These are phyloP conservation scores for Conops quadrifasciatus DNA, from an alignment of 2,888 invertebrate species.

Conservation along the genomic window DNA sequence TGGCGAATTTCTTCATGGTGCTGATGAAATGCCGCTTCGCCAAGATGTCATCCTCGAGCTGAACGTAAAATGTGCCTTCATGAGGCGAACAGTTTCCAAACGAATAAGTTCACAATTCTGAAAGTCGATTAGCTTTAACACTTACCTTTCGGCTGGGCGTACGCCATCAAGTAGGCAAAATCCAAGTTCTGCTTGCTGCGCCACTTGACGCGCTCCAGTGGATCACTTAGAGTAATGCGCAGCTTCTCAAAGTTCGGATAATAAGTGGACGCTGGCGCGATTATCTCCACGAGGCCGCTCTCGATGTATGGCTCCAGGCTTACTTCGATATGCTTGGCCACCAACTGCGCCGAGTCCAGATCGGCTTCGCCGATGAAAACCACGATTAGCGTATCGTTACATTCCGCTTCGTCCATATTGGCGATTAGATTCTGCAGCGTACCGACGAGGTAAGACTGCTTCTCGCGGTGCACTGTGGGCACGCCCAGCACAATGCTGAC, in stretches of 20 bases:
- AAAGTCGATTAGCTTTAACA: not conserved
- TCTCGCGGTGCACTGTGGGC: conserved; percentile 89
- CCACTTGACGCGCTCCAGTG: conserved; percentile 86
- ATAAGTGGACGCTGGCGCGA: conserved; percentile 84
- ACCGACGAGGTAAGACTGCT: conserved; percentile 84
- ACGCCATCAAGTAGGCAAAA: conserved; percentile 93
- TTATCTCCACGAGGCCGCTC: conserved; percentile 85
- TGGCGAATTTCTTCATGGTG: conserved; percentile 84
- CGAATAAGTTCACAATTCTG: not conserved
- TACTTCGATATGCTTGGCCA: conserved; percentile 78
- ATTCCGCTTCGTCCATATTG: conserved; percentile 77
- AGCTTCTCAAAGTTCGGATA: conserved; percentile 87
- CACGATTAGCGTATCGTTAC: conserved; percentile 82
- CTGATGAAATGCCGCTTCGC: conserved; percentile 85
- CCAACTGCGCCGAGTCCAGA: conserved; percentile 76
- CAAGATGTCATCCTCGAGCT: conserved; percentile 93
- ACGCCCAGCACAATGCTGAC: conserved; percentile 84
- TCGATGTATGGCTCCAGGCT: conserved; percentile 80
- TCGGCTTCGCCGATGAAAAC: conserved; percentile 90
- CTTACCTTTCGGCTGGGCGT: conserved; percentile 81
- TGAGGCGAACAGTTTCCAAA: not conserved
- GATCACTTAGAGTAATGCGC: conserved; percentile 83
- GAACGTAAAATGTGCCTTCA: conserved; percentile 79
- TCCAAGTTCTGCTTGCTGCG: conserved; percentile 95
- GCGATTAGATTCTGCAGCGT: conserved; percentile 86